phyloP scores from a whole-genome alignment of 2,888 invertebrate genomes.

The Muschampia plurimacula region DNA sequence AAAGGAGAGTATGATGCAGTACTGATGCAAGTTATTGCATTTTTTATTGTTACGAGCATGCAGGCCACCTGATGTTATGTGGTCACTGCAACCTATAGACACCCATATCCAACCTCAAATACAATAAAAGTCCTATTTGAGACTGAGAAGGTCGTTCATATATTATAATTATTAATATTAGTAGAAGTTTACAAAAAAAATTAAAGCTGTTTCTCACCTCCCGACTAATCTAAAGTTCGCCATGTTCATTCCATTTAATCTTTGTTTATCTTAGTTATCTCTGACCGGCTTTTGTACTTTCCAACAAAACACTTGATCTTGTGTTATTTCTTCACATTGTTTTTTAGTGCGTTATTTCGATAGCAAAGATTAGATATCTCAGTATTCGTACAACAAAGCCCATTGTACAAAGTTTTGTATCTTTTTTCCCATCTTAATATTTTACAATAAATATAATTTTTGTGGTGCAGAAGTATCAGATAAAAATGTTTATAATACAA shows the following conservation, averaged over 20 bases:
- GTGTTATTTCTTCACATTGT: constrained; percentile 8
- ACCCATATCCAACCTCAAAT: too few relatives aligned
- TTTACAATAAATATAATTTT: not conserved
- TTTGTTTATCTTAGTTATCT: constrained; percentile 17
- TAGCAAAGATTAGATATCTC: constrained; percentile 18
- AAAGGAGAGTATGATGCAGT: too few relatives aligned
- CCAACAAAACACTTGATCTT: constrained; percentile 17
- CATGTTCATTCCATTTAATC: constrained; percentile 11
- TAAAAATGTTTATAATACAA: constrained; percentile 2
- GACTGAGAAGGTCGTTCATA: too few relatives aligned
- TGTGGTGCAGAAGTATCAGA: not conserved
- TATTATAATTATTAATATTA: too few relatives aligned
- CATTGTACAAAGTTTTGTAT: constrained; percentile 7
- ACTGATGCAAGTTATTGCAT: too few relatives aligned
- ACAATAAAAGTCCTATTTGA: too few relatives aligned
- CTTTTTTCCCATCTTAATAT: not conserved
- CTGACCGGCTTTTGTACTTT: constrained; percentile 16
- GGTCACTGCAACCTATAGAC: too few relatives aligned
- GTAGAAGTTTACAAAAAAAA: too few relatives aligned
- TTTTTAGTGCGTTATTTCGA: constrained; percentile 11
- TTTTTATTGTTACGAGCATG: too few relatives aligned
- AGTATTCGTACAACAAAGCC: constrained; percentile 9
- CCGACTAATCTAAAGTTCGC: not conserved
- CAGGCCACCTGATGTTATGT: too few relatives aligned
- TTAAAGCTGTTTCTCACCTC: not conserved